These are phyloP conservation scores for Temnothorax nylanderi DNA, from an alignment of 1,140 invertebrate species.

Conservation along the genomic window DNA sequence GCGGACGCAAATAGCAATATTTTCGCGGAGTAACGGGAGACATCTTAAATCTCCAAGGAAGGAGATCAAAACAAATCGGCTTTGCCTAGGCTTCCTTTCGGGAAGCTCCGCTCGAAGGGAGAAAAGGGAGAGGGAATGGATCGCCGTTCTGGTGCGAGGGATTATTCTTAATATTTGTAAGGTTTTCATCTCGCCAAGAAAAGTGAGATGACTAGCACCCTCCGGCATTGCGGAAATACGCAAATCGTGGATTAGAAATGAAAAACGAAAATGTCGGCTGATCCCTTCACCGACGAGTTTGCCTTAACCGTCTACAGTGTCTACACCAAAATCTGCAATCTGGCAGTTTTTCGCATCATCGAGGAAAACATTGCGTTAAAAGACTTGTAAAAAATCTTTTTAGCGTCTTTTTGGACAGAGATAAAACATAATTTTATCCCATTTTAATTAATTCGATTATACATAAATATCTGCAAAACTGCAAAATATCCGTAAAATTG, in stretches of 20 bases:
- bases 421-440: not conserved
- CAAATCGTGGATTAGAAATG: conserved; percentile 75
- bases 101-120: conserved; percentile 7
- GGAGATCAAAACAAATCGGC: conserved; percentile 81
- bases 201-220: conserved; percentile 50
- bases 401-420: not conserved
- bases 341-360: not conserved
- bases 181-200: conserved; percentile 76
- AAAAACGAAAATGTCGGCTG: conserved; percentile 72
- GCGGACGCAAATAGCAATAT: conserved; percentile 26
- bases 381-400: not conserved
- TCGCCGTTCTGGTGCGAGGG: conserved; percentile 69
- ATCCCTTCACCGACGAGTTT: conserved; percentile 53
- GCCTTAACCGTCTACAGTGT: conserved; percentile 2
- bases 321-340: not conserved
- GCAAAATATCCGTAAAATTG: not conserved
- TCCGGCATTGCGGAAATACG: conserved; percentile 70
- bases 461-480: not conserved
- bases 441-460: not conserved
- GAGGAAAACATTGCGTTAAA: not conserved
- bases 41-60: conserved; percentile 70
- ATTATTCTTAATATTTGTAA: conserved; percentile 83
- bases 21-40: conserved; percentile 54
- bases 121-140: conserved; percentile 40
- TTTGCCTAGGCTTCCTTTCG: conserved; percentile 77